Conservation (phyloP, 2,797 vertebrate species). For the Eidolon dupreanum region DNA sequence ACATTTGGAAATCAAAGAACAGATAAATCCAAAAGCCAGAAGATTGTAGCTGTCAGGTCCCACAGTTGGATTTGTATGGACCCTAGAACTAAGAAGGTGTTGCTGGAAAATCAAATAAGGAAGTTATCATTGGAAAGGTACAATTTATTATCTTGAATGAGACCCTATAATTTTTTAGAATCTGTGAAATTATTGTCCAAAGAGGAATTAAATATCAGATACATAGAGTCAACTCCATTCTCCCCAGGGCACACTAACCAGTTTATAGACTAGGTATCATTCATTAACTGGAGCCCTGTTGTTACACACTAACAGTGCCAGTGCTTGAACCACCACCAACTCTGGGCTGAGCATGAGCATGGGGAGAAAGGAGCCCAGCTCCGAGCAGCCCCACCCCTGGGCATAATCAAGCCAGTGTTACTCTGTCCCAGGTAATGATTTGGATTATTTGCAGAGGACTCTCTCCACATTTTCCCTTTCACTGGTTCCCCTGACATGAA, state of each 20-base stretch:
- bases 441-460: not conserved
- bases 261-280: not conserved
- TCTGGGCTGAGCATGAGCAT: not conserved
- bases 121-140: not conserved
- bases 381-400: not conserved
- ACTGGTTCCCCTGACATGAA: not conserved
- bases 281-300: not conserved
- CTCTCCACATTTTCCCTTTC: not conserved
- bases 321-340: not conserved
- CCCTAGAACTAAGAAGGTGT: not conserved
- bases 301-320: not conserved
- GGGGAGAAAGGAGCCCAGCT: not conserved
- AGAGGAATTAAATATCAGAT: slow-evolving; percentile 24
- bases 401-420: not conserved
- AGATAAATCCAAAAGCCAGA: not conserved
- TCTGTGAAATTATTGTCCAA: slow-evolving; percentile 9
- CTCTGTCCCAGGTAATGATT: not conserved
- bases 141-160: not conserved
- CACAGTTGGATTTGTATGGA: not conserved
- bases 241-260: not conserved
- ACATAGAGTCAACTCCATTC: not conserved
- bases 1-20: not conserved
- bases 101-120: not conserved
- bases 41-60: not conserved
- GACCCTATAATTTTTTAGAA: slow-evolving; percentile 13